phyloP scores from a whole-genome alignment of 2,797 vertebrate genomes.

The Carapus acus region DNA sequence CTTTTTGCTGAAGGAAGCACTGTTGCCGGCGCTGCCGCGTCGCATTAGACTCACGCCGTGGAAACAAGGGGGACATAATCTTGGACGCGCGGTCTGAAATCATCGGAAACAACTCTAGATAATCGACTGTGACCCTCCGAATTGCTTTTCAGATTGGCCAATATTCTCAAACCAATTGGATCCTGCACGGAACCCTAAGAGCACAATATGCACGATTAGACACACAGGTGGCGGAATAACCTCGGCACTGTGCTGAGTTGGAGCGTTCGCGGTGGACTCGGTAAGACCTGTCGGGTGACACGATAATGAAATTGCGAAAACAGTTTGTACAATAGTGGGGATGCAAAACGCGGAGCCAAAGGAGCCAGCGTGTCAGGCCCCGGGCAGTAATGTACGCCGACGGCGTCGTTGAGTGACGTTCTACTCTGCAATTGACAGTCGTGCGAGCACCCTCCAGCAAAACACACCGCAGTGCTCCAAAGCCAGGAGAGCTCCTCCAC shows the following conservation, averaged over 20 bases:
- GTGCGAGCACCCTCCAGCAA: slow-evolving; percentile 45
- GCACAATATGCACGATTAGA: slow-evolving; percentile 16
- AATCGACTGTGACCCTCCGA: slow-evolving; percentile 62
- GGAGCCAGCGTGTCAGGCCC: slow-evolving; percentile 8
- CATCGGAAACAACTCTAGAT: slow-evolving; percentile 63
- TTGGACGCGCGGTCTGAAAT: slow-evolving; percentile 72
- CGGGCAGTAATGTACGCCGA: slow-evolving; percentile 36
- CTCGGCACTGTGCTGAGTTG: slow-evolving; percentile 1
- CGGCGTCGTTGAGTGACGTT: slow-evolving; percentile 1
- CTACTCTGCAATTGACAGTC: slow-evolving; percentile 9
- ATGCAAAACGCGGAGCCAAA: slow-evolving; percentile 2
- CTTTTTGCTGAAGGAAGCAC: slow-evolving; percentile 74
- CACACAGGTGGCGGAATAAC: slow-evolving; percentile 1
- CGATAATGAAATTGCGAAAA: slow-evolving; percentile 12
- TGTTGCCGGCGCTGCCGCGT: slow-evolving; percentile 68
- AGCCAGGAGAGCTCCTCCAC: slow-evolving; percentile 5
- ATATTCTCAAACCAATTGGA: slow-evolving; percentile 43
- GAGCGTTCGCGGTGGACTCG: neutral
- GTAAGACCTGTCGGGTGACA: slow-evolving; percentile 14
- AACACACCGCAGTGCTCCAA: slow-evolving; percentile 11
- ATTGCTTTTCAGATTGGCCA: slow-evolving; percentile 51
- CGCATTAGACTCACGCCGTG: slow-evolving; percentile 70
- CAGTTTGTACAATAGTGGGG: slow-evolving; percentile 19
- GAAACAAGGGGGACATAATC: slow-evolving; percentile 69
- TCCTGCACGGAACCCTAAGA: slow-evolving; percentile 26